Evolutionary conservation across 1,140 invertebrate species (phyloP), one percentile per base, ranked within the genome.

Genomic region (Diorhabda elongata): DNA sequence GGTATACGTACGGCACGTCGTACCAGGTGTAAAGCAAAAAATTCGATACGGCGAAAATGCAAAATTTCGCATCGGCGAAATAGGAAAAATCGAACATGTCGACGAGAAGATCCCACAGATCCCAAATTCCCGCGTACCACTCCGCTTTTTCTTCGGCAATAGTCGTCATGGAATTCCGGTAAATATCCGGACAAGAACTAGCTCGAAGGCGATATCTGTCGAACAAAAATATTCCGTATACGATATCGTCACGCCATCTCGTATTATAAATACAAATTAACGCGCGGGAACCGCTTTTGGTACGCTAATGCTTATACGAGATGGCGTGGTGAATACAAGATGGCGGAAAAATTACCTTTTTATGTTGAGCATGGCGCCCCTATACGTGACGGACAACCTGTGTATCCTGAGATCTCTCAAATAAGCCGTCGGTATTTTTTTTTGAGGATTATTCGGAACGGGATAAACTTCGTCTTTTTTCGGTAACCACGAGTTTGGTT

Each of bases 11-110:
- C 42, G 92, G 92, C 45, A 94, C 91, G 80, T 95, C 92, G 81
- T 94, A 94, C 91, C 92, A 95, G 60, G 90, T 90, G 82, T 95
- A 94, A 58, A 95, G 83, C 3, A 95, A 83, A 78, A 94, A 93
- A 81, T 95, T 95, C 58, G 92, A 94, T 8, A 95, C 79, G 7
- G 91, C 88, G 81, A 94, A 94, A 44, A 94, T 81, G n/a, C 92
- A 80, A 81, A 92, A 94, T 58, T 86, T 85, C 1, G 88, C 83
- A 78, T 92, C 91, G 47, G 83, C 80, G 77, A 94, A 93, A 79
- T 92, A 89, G 0, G 91, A 91, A 73, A 93, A 88, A 78, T 94
- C 91, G 45, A 93, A 82, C 82, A 94, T 91, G 71, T 92, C 91
- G 11, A 87, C 84, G 0, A 91, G 77, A 41, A 93, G 80, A 74